Evolutionary conservation across 1,140 invertebrate species (phyloP).

Genomic region (Scaptomyza montana): DNA sequence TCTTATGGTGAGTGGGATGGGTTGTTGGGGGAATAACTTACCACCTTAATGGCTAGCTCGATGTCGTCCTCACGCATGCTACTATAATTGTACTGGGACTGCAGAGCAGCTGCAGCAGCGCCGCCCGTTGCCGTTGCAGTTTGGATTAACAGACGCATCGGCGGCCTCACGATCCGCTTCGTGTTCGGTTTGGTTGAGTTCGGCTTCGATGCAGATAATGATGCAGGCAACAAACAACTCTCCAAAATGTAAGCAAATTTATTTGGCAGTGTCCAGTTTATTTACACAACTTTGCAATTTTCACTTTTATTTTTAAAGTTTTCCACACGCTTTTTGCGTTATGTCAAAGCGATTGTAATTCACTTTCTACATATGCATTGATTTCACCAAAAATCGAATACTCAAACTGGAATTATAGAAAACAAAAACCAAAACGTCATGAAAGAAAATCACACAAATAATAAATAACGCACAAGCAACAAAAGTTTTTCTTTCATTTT

Average conservation of each 20-base stretch:
- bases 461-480: slow-evolving; percentile 2
- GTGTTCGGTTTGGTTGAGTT: slow-evolving; percentile 19
- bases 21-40: slow-evolving; percentile 44
- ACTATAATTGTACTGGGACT: slow-evolving; percentile 76
- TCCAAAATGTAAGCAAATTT: not conserved
- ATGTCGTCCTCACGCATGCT: slow-evolving; percentile 95
- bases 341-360: slow-evolving; percentile 49
- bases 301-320: slow-evolving; percentile 44
- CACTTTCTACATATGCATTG: slow-evolving; percentile 76
- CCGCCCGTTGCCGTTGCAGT: slow-evolving; percentile 68
- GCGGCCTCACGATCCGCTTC: slow-evolving; percentile 40
- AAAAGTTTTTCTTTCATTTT: slow-evolving; percentile 74
- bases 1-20: slow-evolving; percentile 9
- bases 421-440: slow-evolving; percentile 55
- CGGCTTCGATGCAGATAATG: slow-evolving; percentile 34
- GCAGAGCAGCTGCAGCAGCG: slow-evolving; percentile 69
- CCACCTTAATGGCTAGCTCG: slow-evolving; percentile 95
- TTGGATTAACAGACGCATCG: slow-evolving; percentile 76
- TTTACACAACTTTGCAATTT: slow-evolving; percentile 2
- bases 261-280: not conserved
- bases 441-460: slow-evolving; percentile 7
- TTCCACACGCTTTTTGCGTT: slow-evolving; percentile 54
- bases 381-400: slow-evolving; percentile 72
- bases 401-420: slow-evolving; percentile 58
- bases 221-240: not conserved